phyloP scores from a whole-genome alignment of 2,888 invertebrate genomes.

The Nymphalis urticae region DNA sequence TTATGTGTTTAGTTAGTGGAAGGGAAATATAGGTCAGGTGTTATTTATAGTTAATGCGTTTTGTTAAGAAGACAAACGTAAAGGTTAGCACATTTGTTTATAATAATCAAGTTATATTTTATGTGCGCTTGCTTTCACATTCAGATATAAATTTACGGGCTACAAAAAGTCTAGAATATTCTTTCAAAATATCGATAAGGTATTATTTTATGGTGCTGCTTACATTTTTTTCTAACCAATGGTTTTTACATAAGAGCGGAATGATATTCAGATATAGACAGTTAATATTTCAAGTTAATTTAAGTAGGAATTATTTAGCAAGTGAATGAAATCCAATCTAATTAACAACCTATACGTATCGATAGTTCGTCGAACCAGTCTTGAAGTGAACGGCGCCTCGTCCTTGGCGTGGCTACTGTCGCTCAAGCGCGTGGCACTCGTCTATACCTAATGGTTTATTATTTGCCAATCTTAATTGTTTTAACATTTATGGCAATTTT shows the following conservation, averaged over 20 bases:
- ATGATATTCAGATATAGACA: no score
- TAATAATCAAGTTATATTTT: no score
- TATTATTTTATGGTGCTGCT: no score
- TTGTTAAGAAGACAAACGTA: background rate
- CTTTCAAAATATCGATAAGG: no score
- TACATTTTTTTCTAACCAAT: no score
- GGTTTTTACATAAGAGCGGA: no score
- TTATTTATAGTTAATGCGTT: constrained; percentile 17
- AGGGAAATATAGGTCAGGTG: constrained; percentile 55
- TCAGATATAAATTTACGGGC: no score
- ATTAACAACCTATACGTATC: constrained; percentile 41
- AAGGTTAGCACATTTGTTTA: background rate
- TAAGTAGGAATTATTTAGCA: constrained; percentile 16
- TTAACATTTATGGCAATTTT: background rate
- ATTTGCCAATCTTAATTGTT: constrained; percentile 30
- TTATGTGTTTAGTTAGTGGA: constrained; percentile 42
- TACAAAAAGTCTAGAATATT: no score
- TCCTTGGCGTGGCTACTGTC: constrained; percentile 64
- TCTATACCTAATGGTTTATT: constrained; percentile 38
- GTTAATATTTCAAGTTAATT: background rate
- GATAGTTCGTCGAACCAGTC: constrained; percentile 66
- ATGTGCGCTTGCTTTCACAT: no score
- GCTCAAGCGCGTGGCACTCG: constrained; percentile 48
- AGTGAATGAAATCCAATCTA: constrained; percentile 33
- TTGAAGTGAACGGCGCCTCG: constrained; percentile 57